phyloP scores from a whole-genome alignment of 1,140 invertebrate genomes.

The Drosophila sp. region DNA sequence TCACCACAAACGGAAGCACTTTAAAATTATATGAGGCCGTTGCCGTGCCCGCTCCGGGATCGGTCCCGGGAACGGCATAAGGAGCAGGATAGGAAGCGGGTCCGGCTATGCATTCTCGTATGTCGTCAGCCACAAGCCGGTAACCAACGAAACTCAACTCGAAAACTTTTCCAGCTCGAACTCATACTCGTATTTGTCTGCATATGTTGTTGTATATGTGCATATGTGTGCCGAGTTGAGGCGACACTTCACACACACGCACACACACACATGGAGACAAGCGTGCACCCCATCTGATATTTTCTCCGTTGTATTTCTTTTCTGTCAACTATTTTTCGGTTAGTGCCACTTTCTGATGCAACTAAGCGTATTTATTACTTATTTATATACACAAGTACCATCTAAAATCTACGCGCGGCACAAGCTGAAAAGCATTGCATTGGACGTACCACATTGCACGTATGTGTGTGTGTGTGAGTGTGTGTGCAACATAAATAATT shows the following conservation, averaged over 20 bases:
- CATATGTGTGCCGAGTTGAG: conserved; percentile 37
- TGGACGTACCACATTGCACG: conserved; percentile 39
- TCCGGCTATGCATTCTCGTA: conserved; percentile 48
- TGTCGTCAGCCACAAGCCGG: conserved; percentile 77
- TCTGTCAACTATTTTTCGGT: conserved; percentile 74
- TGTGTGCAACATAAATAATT: conserved; percentile 64
- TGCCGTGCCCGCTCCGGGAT: conserved; percentile 35
- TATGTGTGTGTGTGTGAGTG: conserved; percentile 14
- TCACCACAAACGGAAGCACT: conserved; percentile 81
- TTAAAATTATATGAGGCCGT: conserved; percentile 82
- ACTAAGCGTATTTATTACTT: conserved; percentile 83
- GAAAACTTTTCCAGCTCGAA: conserved; percentile 66
- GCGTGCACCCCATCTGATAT: conserved; percentile 58
- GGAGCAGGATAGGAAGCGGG: too few relatives aligned
- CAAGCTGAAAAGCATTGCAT: conserved; percentile 22
- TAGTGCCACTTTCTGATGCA: conserved; percentile 78
- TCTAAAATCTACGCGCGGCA: conserved; percentile 49
- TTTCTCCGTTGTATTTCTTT: conserved; percentile 43
- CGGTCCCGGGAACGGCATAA: too few relatives aligned
- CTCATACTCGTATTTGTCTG: conserved; percentile 26
- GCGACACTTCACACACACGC: conserved; percentile 50
- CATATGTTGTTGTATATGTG: conserved; percentile 31
- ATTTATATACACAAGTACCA: conserved; percentile 73
- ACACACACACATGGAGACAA: conserved; percentile 13
- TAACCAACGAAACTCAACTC: conserved; percentile 81